These are phyloP conservation scores for Oncopeltus fasciatus DNA, from an alignment of 1,140 invertebrate genomes.

Conservation along the genomic window DNA sequence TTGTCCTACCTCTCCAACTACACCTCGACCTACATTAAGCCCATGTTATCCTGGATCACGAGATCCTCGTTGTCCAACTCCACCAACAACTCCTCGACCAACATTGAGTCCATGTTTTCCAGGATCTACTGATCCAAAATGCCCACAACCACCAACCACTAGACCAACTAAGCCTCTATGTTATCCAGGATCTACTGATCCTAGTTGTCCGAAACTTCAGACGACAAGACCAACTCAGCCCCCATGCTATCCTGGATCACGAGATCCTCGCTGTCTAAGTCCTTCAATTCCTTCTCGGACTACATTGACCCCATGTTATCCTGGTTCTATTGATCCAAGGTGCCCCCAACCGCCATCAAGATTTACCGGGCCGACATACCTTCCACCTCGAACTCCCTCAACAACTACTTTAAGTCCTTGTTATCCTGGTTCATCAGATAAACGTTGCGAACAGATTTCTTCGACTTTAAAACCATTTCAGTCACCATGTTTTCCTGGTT, in stretches of 20 bases:
- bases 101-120: conserved; percentile 28
- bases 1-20: conserved; percentile 26
- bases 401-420: neutral
- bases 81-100: conserved; percentile 16
- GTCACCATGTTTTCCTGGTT: conserved; percentile 32
- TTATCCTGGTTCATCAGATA: conserved; percentile 31
- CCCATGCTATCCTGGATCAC: conserved; percentile 26
- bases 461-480: conserved; percentile 11
- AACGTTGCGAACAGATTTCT: conserved; percentile 28
- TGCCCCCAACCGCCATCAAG: neutral
- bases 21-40: conserved; percentile 22
- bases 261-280: too few relatives aligned
- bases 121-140: conserved; percentile 28
- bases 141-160: conserved; percentile 23
- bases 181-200: conserved; percentile 20
- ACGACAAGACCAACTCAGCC: conserved; percentile 22
- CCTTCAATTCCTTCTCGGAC: too few relatives aligned
- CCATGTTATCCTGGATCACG: conserved; percentile 27
- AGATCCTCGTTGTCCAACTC: conserved; percentile 25
- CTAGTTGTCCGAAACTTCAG: conserved; percentile 21
- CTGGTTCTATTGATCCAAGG: neutral
- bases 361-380: neutral
- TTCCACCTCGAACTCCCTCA: neutral
- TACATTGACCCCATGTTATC: conserved; percentile 11
- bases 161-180: conserved; percentile 20